These are phyloP conservation scores for Aurelia coerulea DNA, from an alignment of 30 jellyfish, hydroid and myxozoan genomes.

Conservation along the genomic window DNA sequence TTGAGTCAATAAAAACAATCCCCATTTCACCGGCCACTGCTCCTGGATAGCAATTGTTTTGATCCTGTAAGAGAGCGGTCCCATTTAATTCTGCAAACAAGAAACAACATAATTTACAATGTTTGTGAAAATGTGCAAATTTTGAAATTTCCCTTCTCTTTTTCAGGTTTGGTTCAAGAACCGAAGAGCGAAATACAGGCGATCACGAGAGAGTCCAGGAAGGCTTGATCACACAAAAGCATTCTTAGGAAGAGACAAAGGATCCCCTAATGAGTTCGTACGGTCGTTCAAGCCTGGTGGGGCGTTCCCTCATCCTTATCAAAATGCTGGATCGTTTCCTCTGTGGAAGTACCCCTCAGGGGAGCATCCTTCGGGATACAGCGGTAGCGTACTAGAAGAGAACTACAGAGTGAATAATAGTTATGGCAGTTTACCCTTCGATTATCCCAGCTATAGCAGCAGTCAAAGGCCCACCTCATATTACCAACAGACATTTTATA, in stretches of 20 bases:
- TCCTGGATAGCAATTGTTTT: no score
- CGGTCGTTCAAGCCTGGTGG: constrained; percentile 93
- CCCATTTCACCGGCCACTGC: no score
- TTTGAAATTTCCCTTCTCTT: neutral
- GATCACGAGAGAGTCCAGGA: constrained; percentile 99
- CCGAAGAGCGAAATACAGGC: constrained; percentile 96
- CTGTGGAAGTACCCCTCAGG: constrained; percentile 94
- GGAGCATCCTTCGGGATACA: constrained; percentile 74
- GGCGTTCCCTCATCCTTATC: constrained; percentile 90
- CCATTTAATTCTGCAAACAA: no score
- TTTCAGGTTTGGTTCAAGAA: constrained; percentile 98
- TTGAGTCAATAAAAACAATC: no score
- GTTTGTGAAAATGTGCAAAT: no score
- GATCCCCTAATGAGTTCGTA: constrained; percentile 89
- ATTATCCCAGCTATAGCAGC: constrained; percentile 84
- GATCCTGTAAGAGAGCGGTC: no score
- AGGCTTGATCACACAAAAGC: constrained; percentile 89
- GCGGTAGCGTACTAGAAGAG: constrained; percentile 81
- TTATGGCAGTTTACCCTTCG: constrained; percentile 88
- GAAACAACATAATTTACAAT: no score
- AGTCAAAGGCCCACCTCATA: constrained; percentile 85
- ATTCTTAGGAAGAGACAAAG: constrained; percentile 90
- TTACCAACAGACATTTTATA: constrained; percentile 90
- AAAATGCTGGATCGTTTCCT: constrained; percentile 80
- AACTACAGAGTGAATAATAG: constrained; percentile 85